phyloP scores from a whole-genome alignment of 2,888 invertebrate species.

The Branchellion lobata region DNA sequence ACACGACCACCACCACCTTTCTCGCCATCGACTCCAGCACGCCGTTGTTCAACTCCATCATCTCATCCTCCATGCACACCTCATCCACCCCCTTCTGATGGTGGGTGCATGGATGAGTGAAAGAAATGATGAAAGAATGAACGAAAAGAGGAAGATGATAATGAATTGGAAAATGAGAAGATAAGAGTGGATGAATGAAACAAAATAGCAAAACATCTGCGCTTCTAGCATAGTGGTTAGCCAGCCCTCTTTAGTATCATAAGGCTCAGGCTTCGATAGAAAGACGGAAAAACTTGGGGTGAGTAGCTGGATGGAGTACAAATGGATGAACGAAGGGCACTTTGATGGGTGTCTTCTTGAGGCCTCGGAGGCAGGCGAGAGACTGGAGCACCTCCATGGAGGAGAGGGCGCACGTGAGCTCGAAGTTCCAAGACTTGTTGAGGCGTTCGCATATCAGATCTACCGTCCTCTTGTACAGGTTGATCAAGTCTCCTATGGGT shows the following conservation, averaged over 20 bases:
- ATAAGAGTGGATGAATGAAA: too few species aligned
- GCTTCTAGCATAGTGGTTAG: too few species aligned
- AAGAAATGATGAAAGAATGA: too few species aligned
- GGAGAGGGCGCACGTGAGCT: conserved; percentile 87
- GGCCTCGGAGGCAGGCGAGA: conserved; percentile 66
- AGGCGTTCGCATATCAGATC: conserved; percentile 61
- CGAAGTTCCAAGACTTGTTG: conserved; percentile 93
- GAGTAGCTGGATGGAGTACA: too few species aligned
- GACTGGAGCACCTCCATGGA: conserved; percentile 88
- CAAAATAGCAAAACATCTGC: too few species aligned
- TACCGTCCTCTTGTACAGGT: neutral
- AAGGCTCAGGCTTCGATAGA: too few species aligned
- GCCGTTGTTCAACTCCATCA: conserved; percentile 14
- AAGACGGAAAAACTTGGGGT: too few species aligned
- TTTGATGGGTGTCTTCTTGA: conserved; percentile 51
- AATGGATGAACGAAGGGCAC: too few species aligned
- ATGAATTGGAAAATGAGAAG: too few species aligned
- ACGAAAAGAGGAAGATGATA: too few species aligned
- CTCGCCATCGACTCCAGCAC: conserved; percentile 57
- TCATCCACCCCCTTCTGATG: neutral
- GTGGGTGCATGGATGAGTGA: too few species aligned
- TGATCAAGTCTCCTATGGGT: neutral
- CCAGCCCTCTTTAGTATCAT: too few species aligned
- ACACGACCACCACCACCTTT: conserved; percentile 83
- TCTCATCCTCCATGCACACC: neutral